Evolutionary conservation across 2,113 vertebrate genomes (phyloP), one percentile per base, ranked within the genome.

Genomic region (Oryzias woworae): DNA sequence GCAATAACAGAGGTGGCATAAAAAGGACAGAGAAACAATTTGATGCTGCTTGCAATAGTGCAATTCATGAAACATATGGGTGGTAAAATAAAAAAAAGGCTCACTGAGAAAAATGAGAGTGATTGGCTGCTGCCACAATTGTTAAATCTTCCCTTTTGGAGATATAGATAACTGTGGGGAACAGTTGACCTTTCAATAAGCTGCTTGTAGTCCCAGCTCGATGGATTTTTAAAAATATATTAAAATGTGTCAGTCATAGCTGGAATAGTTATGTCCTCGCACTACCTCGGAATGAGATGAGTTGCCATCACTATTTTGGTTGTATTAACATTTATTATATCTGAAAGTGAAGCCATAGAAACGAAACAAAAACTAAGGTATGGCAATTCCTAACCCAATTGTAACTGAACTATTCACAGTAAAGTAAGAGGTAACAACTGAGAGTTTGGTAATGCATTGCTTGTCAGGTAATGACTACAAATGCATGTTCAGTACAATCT

Each of bases 101-200:
- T 45, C 44, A 45, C 44, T 45, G 44, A 45, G 52, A 61, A 82
- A 73, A 82, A 60, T 69, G 63, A 74, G 73, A 71, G 58, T 69
- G 57, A 72, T 50, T 62, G 36, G 57, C 20, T 17, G 69, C 56
- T 50, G 69, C 71, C 72, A 53, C 71, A 66, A 55, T 77, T 63
- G 62, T 75, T 45, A 86, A 82, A 81, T 46, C 48, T 56, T 81
- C 60, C 59, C 52, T 49, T 82, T 83, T 85, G 81, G 74, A 78
- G 61, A 62, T 73, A 46, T 66, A 84, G 82, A 75, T 77, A 83
- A 82, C 73, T 75, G 77, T 75, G 65, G 67, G 77, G 81, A 88
- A 87, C 78, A 82, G 80, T 82, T 90, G 87, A 89, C 88, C 87
- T 86, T 85, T 86, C 84, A 79, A 87, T 87, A 82, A 85, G 78